Evolutionary conservation across 2,888 invertebrate species (phyloP), one percentile per base, ranked within the genome.

Genomic region (Hypomecis punctinalis): DNA sequence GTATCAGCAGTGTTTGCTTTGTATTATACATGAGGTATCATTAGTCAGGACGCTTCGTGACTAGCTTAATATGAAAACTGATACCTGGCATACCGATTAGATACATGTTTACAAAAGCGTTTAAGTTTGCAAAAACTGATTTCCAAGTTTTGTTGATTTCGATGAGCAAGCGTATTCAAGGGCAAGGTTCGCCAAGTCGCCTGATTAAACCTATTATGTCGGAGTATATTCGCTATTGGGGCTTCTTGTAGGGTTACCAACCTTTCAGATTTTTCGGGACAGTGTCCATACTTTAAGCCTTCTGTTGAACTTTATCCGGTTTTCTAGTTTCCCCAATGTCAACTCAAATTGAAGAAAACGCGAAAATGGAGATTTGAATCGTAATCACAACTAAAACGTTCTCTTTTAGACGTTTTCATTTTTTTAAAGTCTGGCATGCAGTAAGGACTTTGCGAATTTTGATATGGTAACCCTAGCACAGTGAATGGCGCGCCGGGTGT

Each of bases 161-260:
- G 74, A 72, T 74, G 72, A 81, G 75, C 77, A 78, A 75, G 76
- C 37, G 79, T 81, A 79, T 86, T 84, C 90, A 90, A 90, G 90
- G 90, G 81, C 89, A 84, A 83, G 81, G 79, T 81, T 83, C 80
- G 82, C 79, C 72, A 82, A 85, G 79, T 90, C 81, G 90, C 90
- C 89, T 90, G 91, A 89, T 90, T 88, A 84, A 86, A 86, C 76
- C 86, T 85, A 90, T 90, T 88, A 90, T 84, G 80, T 76, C 82
- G 82, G 85, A 84, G 84, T 86, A 79, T 83, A 81, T 82, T 85
- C 80, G 83, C 78, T 85, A 84, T 86, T 84, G 77, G 83, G 83
- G 82, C 78, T 86, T 86, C 81, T 89, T 82, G 80, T 83, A 23
- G 23, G 23, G 23, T 23, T 23, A 23, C 23, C 23, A 23, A 23